Base-by-base conservation (phyloP, 2,113 vertebrate genomes). In the Sinocyclocheilus maitianheensis region DNA sequence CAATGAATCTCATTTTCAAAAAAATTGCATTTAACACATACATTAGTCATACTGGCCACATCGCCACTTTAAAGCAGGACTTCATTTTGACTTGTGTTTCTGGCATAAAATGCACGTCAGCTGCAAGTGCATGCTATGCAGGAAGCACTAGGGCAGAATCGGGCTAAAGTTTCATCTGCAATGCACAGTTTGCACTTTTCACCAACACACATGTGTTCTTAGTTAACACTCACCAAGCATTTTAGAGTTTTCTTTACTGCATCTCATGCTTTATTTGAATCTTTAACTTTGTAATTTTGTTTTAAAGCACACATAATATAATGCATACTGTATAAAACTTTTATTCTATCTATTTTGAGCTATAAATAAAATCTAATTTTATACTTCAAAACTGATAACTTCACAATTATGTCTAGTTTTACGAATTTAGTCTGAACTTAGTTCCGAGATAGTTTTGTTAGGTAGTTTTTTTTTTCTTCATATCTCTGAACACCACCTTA, bases 181-280 rank as follows among this genome's bases (percentile, higher is more conserved):
- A 5, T 86, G 86, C 86, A 69, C 24, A 34, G 20, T 87, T 58
- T n/a, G n/a, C 86, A 85, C 74, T 75, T 89, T 86, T 85, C 43
- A 60, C 58, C 46, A 16, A 30, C 74, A 58, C 26, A 34, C 51
- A 78, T 55, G 51, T 34, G 48, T 20, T 34, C 55, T 80, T 51
- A 24, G 77, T 60, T 60, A 62, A 80, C 53, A 40, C 34, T 62
- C 24, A 20, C 75, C 24, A 53, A 30, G 75, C 48, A 55, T 8
- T 48, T 53, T 12, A 60, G 8, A 10, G 4, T 9, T 43, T 48
- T 53, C 14, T 48, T 55, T 18, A 53, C 75, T 30, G 34, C 37
- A 12, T 12, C 43, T 13, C 5, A 5, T 75, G 43, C 5, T 2
- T 20, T 40, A 37, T 71, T 37, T 37, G 0, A 71, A 20, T 71